These are phyloP conservation scores for Phataginus tricuspis DNA, from an alignment of 2,797 vertebrate genomes.

Conservation along the genomic window DNA sequence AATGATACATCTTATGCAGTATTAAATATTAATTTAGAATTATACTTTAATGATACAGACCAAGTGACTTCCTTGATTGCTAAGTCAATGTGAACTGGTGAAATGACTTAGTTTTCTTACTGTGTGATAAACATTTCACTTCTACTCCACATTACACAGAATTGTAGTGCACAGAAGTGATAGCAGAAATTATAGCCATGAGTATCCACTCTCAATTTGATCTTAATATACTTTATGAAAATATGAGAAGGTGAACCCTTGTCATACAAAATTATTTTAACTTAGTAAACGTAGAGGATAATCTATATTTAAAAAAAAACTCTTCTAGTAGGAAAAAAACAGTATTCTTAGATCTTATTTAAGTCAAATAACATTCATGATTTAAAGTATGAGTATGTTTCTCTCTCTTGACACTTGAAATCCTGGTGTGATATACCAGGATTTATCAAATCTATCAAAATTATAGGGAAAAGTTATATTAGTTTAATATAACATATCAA, in stretches of 20 bases:
- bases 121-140: background rate
- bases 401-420: background rate
- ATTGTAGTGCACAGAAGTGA: background rate
- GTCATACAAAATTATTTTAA: background rate
- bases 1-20: constrained; percentile 22
- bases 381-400: background rate
- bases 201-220: background rate
- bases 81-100: background rate
- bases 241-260: background rate
- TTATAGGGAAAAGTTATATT: background rate
- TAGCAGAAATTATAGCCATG: background rate
- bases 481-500: too few relatives aligned
- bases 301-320: background rate
- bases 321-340: background rate
- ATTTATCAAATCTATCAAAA: background rate
- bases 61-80: constrained; percentile 44
- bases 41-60: constrained; percentile 49
- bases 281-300: background rate
- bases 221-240: constrained; percentile 7
- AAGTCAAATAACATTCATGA: background rate
- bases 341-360: background rate
- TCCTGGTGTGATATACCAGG: background rate
- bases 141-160: background rate
- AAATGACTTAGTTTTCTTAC: background rate
- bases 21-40: constrained; percentile 63